These are phyloP conservation scores for Drosophila murphyi DNA, from an alignment of 1,140 invertebrate genomes.

Conservation along the genomic window DNA sequence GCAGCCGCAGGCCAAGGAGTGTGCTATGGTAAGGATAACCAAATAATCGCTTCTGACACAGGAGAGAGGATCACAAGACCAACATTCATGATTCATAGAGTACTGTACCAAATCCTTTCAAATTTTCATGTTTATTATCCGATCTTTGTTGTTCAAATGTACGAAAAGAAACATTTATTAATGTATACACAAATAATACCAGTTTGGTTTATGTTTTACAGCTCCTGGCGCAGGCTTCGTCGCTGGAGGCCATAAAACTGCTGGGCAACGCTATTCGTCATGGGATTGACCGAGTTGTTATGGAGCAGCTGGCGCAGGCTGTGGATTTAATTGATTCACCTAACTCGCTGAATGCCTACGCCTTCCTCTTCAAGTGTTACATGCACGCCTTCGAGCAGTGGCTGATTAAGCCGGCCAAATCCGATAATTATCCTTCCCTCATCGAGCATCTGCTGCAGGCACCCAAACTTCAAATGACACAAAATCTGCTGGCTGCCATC, in stretches of 20 bases:
- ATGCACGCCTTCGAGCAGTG: conserved; percentile 15
- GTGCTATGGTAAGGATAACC: neutral
- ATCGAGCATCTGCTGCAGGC: conserved; percentile 15
- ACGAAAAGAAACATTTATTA: neutral
- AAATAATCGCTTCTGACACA: neutral
- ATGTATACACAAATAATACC: neutral
- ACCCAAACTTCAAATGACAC: conserved; percentile 5
- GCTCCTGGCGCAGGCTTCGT: conserved; percentile 15
- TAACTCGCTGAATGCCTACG: conserved; percentile 7
- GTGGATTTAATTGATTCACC: neutral
- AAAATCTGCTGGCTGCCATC: neutral
- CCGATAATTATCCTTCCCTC: neutral
- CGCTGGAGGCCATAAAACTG: conserved; percentile 28
- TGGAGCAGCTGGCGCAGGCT: conserved; percentile 6
- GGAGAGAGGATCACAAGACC: no score
- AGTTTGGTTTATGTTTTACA: neutral
- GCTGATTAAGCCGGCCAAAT: neutral
- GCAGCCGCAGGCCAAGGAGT: neutral
- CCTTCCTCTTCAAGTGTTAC: conserved; percentile 32
- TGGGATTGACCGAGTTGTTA: conserved; percentile 4
- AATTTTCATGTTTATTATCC: no score
- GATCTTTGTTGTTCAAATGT: no score
- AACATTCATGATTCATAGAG: no score
- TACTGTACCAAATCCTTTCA: no score
- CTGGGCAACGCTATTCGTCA: conserved; percentile 17